Evolutionary conservation across 2,797 vertebrate genomes (phyloP), one percentile per base, ranked within the genome.

Genomic region (Danio tinwini): DNA sequence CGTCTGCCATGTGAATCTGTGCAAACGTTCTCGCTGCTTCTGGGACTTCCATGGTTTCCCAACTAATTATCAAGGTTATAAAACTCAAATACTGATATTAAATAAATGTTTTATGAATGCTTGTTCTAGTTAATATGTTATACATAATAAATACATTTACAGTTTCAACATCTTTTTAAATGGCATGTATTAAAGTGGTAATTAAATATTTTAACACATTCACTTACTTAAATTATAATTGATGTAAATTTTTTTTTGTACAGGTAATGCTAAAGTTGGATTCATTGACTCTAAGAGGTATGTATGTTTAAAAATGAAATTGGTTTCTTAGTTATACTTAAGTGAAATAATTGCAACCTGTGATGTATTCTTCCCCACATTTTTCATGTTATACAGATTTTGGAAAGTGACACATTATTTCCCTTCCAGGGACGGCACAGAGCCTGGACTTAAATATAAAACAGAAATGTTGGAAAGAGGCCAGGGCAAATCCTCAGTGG

Each of bases 21-120:
- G 93, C 62, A 92, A 90, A 13, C 74, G 83, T 14, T 74, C 87
- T 0, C 19, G 16, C 84, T 94, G 94, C 85, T 94, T 94, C 90
- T 93, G 92, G 92, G 92, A 93, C 5, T 93, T 59, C 74, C 92
- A 93, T 7, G 86, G 88, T 59, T 75, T 90, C 45, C 83, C 87
- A 0, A 73, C 91, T 1, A 47, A 70, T 0, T 86, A 82, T 78
- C 87, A 84, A 90, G 92, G 92, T 93, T 78, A 78, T 63, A 64
- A 76, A 55, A 42, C 49, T 47, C 47, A 53, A 49, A 78, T 40
- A 65, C 61, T 70, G 67, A 77, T 55, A 53, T 37, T 69, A 44
- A 69, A 47, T 64, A 16, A 37, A 1, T 67, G 14, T 68, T 17
- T 77, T 59, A 9, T 63, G 37, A 56, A 56, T 73, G 56, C 53